Evolutionary conservation across 2,888 invertebrate genomes (phyloP).

Genomic region (Microplitis deprimator): DNA sequence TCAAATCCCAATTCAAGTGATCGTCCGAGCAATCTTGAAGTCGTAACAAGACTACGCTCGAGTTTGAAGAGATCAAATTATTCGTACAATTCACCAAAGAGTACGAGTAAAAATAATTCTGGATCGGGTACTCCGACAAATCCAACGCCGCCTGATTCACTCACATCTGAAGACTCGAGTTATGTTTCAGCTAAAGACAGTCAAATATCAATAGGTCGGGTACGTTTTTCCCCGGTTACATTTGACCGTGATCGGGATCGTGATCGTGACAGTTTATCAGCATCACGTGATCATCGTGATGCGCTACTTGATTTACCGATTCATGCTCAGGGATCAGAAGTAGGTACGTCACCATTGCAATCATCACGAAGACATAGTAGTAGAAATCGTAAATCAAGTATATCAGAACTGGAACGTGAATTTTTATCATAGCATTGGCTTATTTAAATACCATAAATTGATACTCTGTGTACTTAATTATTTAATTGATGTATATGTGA

Average conservation of each 20-base stretch:
- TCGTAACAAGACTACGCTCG: constrained; percentile 82
- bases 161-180: constrained; percentile 90
- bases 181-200: constrained; percentile 87
- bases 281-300: constrained; percentile 60
- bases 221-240: constrained; percentile 67
- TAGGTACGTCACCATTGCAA: constrained; percentile 74
- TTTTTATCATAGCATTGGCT: constrained; percentile 74
- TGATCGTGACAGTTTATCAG: background rate
- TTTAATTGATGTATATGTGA: constrained; percentile 3
- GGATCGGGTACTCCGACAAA: constrained; percentile 84
- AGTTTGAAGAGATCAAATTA: constrained; percentile 84
- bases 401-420: constrained; percentile 74
- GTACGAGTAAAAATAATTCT: constrained; percentile 75
- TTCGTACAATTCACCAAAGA: constrained; percentile 73
- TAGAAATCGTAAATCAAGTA: constrained; percentile 72
- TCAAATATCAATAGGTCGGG: constrained; percentile 72
- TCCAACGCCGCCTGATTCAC: constrained; percentile 88
- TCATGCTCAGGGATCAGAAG: constrained; percentile 72
- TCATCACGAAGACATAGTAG: constrained; percentile 70
- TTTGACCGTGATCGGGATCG: constrained; percentile 60
- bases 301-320: constrained; percentile 76
- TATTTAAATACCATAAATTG: constrained; percentile 58
- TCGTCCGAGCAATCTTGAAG: constrained; percentile 78
- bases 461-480: constrained; percentile 23
- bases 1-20: constrained; percentile 70